Evolutionary conservation across 2,797 vertebrate species (phyloP).

Genomic region (Anabacerthia variegaticeps): DNA sequence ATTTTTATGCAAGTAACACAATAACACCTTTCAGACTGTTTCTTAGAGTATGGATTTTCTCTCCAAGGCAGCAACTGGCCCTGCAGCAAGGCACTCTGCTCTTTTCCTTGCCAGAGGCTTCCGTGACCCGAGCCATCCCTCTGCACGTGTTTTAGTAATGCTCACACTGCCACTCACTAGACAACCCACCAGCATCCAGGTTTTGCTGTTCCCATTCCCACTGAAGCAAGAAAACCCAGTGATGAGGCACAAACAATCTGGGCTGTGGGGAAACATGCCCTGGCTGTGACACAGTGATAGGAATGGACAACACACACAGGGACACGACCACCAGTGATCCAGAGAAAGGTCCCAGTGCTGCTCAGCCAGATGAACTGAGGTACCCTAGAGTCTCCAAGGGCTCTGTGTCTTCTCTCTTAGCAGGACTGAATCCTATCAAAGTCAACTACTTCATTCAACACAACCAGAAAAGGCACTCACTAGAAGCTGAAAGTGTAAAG

Average conservation of each 20-base stretch:
- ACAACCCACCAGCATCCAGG: not conserved
- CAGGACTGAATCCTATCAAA: not conserved
- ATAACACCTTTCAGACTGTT: not conserved
- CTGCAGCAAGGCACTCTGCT: not conserved
- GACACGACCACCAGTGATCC: accelerated
- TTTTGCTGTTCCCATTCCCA: not conserved
- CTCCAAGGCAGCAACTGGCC: not conserved
- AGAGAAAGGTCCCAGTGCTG: not conserved
- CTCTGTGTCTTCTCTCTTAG: not conserved
- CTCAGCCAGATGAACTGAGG: not conserved
- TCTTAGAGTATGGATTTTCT: not conserved
- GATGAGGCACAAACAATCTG: not conserved
- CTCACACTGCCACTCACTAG: not conserved
- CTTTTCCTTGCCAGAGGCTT: not conserved
- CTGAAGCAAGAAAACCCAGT: not conserved
- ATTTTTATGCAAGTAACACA: not conserved
- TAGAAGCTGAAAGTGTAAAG: not conserved
- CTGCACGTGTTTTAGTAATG: not conserved
- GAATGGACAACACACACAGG: accelerated
- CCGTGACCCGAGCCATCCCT: not conserved
- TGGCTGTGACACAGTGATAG: not conserved
- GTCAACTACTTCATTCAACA: not conserved
- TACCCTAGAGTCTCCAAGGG: not conserved
- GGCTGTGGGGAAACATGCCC: not conserved
- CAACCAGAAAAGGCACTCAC: not conserved